phyloP scores from a whole-genome alignment of 2,113 vertebrate genomes.

The Coryphaenoides rupestris region DNA sequence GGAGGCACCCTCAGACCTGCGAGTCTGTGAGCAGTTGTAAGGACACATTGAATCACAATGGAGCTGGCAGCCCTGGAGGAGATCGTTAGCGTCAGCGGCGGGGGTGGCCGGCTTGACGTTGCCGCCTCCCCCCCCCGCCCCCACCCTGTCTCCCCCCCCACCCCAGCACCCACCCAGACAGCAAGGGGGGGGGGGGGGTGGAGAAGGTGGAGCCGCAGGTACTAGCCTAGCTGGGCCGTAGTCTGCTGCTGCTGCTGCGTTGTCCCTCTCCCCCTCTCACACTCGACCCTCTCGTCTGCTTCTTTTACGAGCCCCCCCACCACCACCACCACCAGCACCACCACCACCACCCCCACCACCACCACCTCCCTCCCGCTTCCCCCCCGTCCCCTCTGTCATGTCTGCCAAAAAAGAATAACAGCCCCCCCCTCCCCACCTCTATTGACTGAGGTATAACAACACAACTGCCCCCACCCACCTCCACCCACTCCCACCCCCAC shows the following conservation, averaged over 20 bases:
- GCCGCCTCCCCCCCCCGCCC: conserved; percentile 30
- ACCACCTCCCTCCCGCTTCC: no score
- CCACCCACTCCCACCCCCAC: conserved; percentile 11
- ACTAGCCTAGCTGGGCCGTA: conserved; percentile 22
- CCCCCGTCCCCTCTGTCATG: conserved; percentile 11
- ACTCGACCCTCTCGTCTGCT: conserved; percentile 5
- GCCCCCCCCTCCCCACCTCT: neutral
- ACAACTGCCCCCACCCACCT: neutral
- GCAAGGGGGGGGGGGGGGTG: conserved; percentile 1
- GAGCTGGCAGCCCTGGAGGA: conserved; percentile 55
- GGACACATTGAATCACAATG: conserved; percentile 62
- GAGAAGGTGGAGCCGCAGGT: neutral
- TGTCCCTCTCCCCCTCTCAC: conserved; percentile 1
- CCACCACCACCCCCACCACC: no score
- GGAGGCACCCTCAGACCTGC: conserved; percentile 56
- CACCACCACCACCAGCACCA: conserved; percentile 4
- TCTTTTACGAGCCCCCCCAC: conserved; percentile 3
- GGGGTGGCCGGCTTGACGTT: no score
- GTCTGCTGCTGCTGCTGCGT: no score
- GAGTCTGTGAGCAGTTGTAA: conserved; percentile 41
- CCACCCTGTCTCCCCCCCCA: conserved; percentile 38
- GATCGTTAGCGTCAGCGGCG: conserved; percentile 51
- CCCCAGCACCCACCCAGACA: conserved; percentile 57
- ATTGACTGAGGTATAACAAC: neutral
- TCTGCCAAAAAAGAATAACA: conserved; percentile 10